Evolutionary conservation across 2,113 vertebrate genomes (phyloP).

Genomic region (Stigmatopora nigra): DNA sequence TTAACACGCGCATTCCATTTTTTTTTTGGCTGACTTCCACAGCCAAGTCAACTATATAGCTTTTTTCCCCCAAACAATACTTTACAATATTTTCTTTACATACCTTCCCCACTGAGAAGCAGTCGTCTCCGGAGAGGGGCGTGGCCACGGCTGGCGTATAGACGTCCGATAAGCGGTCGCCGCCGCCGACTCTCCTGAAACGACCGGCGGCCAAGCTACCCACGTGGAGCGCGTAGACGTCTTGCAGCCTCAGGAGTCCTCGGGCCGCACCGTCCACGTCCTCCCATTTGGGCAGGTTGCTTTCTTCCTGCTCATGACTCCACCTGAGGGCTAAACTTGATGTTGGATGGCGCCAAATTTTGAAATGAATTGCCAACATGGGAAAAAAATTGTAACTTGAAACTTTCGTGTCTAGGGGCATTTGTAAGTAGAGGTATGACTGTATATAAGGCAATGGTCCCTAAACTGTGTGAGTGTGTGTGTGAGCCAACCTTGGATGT

Average conservation of each 20-base stretch:
- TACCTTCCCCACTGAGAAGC: conserved; percentile 92
- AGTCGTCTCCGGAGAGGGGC: conserved; percentile 82
- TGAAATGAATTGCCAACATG: too few species aligned
- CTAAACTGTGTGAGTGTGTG: conserved; percentile 27
- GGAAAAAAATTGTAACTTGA: too few species aligned
- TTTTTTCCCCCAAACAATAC: too few species aligned
- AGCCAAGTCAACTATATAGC: too few species aligned
- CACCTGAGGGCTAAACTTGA: conserved; percentile 72
- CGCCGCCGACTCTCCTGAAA: conserved; percentile 68
- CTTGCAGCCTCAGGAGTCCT: conserved; percentile 87
- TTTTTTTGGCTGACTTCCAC: too few species aligned
- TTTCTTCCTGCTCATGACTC: conserved; percentile 69
- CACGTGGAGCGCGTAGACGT: conserved; percentile 80
- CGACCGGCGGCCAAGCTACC: conserved; percentile 72
- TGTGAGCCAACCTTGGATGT: conserved; percentile 72
- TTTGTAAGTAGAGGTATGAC: conserved; percentile 6
- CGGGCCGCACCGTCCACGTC: conserved; percentile 82
- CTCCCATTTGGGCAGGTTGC: conserved; percentile 74
- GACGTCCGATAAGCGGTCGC: conserved; percentile 52
- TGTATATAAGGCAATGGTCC: too few species aligned
- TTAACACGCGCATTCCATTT: background rate
- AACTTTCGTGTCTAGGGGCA: too few species aligned
- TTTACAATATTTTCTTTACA: too few species aligned
- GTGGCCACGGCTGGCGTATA: conserved; percentile 67
- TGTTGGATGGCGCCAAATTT: conserved; percentile 34